A percentile compares a stretch with the other conserved stretches of the same genome.
These are phyloP conservation scores for Andricus curvator DNA, from an alignment of 2,888 invertebrate species.

Conservation along the genomic window DNA sequence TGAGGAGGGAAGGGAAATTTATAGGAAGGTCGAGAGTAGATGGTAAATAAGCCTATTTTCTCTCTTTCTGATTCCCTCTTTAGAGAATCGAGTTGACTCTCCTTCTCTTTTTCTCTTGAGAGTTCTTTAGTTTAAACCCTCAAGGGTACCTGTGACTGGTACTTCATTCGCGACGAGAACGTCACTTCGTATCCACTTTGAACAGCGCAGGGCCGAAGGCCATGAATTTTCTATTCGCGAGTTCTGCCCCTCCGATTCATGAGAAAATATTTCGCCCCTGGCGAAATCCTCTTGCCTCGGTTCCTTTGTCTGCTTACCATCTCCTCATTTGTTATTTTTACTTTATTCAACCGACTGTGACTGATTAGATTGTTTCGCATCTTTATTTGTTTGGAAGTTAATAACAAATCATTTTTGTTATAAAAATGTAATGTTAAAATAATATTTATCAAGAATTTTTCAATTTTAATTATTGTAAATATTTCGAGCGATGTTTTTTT, in stretches of 20 bases:
- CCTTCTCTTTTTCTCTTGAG: slow-evolving; percentile 47
- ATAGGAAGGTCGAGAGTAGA: slow-evolving; percentile 26
- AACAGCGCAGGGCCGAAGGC: slow-evolving; percentile 47
- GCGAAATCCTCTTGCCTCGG: slow-evolving; percentile 17
- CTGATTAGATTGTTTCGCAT: neutral
- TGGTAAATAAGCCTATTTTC: slow-evolving; percentile 47
- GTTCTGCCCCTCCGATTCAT: slow-evolving; percentile 4
- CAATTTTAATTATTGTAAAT: neutral
- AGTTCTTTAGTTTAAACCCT: slow-evolving; percentile 52
- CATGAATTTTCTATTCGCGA: slow-evolving; percentile 14
- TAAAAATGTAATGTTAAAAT: neutral
- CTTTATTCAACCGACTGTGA: neutral
- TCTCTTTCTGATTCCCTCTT: slow-evolving; percentile 11
- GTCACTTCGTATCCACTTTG: slow-evolving; percentile 55
- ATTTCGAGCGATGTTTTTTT: neutral
- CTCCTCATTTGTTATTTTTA: neutral
- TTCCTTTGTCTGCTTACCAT: neutral
- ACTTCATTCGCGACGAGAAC: slow-evolving; percentile 65
- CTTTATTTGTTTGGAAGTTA: too few relatives aligned
- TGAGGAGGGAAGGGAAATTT: slow-evolving; percentile 38
- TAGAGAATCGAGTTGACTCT: slow-evolving; percentile 45
- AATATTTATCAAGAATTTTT: too few relatives aligned
- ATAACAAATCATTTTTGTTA: too few relatives aligned
- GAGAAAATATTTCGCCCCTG: slow-evolving; percentile 9
- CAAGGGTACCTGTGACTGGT: slow-evolving; percentile 64